phyloP scores from a whole-genome alignment of 2,888 invertebrate species.

The Xanthorhoe spadicearia region DNA sequence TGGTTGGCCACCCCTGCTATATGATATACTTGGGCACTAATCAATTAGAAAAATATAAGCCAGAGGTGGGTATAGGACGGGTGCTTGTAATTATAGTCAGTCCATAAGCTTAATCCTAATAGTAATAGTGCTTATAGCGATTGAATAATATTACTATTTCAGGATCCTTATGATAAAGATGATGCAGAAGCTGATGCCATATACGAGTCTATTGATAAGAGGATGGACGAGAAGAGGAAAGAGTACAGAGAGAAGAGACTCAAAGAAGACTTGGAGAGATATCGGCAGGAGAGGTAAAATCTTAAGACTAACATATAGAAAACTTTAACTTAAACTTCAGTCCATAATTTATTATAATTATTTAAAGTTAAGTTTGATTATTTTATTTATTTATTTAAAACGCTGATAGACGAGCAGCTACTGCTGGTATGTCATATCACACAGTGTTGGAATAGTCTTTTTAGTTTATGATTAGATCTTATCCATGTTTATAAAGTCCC shows the following conservation, averaged over 20 bases:
- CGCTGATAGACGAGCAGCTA: too few relatives aligned
- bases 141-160: conserved; percentile 9
- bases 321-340: too few relatives aligned
- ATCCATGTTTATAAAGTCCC: too few relatives aligned
- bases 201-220: conserved; percentile 98
- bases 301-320: neutral
- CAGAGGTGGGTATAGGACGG: neutral
- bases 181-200: conserved; percentile 99
- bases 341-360: too few relatives aligned
- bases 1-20: too few relatives aligned
- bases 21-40: neutral
- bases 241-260: conserved; percentile 96
- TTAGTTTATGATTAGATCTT: too few relatives aligned
- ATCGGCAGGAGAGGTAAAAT: conserved; percentile 93
- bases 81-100: neutral
- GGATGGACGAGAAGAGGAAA: conserved; percentile 99
- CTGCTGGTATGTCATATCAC: too few relatives aligned
- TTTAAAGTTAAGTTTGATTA: too few relatives aligned
- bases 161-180: conserved; percentile 99
- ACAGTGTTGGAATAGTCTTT: too few relatives aligned
- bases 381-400: too few relatives aligned
- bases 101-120: too few relatives aligned
- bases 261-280: conserved; percentile 97
- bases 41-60: neutral
- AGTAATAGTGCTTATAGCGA: too few relatives aligned